Evolutionary conservation across 1,140 invertebrate species (phyloP).

Genomic region (Trinorchestia longiramus): DNA sequence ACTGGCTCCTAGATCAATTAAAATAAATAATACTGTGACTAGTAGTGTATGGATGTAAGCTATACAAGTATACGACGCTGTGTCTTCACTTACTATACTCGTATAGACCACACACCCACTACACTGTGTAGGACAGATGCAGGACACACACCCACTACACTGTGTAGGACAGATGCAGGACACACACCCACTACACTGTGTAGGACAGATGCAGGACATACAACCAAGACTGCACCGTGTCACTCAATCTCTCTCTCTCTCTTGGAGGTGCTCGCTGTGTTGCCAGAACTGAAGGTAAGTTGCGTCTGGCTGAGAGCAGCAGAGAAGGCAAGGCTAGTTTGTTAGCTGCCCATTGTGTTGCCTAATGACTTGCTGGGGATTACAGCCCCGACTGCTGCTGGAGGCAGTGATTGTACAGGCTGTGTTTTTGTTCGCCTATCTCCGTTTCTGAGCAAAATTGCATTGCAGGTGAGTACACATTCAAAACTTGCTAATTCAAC

Average conservation of each 20-base stretch:
- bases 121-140: background rate
- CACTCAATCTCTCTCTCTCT: background rate
- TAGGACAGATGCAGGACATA: too few relatives aligned
- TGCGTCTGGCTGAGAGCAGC: background rate
- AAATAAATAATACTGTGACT: too few relatives aligned
- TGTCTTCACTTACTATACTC: too few relatives aligned
- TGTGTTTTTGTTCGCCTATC: constrained; percentile 15
- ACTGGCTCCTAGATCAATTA: too few relatives aligned
- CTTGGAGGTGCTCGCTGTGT: too few relatives aligned
- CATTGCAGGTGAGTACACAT: background rate
- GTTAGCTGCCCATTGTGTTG: background rate
- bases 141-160: background rate
- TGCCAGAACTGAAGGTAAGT: background rate
- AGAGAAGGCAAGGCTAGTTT: background rate
- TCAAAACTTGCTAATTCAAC: background rate
- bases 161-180: too few relatives aligned
- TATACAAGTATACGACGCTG: too few relatives aligned
- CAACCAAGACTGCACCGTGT: background rate
- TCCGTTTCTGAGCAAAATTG: background rate
- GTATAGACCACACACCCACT: too few relatives aligned
- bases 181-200: too few relatives aligned
- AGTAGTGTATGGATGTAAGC: too few relatives aligned
- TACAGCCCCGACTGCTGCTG: background rate
- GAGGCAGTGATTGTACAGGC: background rate
- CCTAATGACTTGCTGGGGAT: constrained; percentile 41